phyloP scores from a whole-genome alignment of 2,113 vertebrate genomes.

The Upupa epops region DNA sequence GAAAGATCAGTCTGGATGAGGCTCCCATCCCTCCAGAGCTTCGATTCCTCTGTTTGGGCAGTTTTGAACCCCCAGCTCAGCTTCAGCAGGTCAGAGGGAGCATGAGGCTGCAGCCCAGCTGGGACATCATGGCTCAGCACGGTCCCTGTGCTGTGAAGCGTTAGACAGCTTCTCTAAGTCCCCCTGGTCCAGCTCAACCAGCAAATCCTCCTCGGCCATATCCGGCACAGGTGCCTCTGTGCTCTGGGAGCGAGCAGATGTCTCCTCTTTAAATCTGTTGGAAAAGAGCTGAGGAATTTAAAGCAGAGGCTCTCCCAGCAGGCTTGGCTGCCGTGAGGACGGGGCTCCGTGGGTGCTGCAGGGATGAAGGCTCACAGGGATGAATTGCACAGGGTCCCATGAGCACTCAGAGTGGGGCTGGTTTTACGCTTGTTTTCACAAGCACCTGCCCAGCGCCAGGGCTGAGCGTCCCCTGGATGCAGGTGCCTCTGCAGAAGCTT shows the following conservation, averaged over 20 bases:
- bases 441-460: neutral
- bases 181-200: neutral
- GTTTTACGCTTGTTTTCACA: neutral
- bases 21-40: neutral
- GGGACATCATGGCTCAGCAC: neutral
- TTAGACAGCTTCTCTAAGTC: neutral
- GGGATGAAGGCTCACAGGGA: neutral
- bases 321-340: neutral
- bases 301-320: neutral
- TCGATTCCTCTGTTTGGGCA: neutral
- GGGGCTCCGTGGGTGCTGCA: neutral
- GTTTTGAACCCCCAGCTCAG: neutral
- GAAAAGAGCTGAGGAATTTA: neutral
- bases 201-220: neutral
- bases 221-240: neutral
- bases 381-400: accelerated
- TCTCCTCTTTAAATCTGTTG: neutral
- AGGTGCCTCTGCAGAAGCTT: neutral
- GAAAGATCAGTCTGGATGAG: accelerated
- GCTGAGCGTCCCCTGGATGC: neutral
- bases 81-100: neutral
- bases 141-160: neutral
- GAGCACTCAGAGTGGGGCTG: neutral
- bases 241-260: neutral
- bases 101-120: accelerated